Percentiles rank a stretch among this genome's conserved stretches.
Conservation (phyloP, 2,888 invertebrate genomes). For the Drosophila mayaguana region DNA sequence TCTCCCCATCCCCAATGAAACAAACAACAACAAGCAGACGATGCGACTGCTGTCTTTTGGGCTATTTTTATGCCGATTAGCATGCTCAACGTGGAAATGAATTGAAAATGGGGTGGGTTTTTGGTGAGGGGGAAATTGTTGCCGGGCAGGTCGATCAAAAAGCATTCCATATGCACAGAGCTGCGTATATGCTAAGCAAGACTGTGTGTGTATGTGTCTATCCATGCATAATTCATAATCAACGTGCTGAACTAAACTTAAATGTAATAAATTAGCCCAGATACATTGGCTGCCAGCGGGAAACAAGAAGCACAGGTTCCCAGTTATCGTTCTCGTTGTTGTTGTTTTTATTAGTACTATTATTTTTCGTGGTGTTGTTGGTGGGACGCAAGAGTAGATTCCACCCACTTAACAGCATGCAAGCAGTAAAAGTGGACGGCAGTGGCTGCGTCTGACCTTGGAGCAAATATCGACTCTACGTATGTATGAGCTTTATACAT, state of each 20-base stretch:
- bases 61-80: slow-evolving; percentile 66
- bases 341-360: not conserved
- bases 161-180: slow-evolving; percentile 1
- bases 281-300: slow-evolving; percentile 10
- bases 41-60: slow-evolving; percentile 19
- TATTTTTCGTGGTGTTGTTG: not conserved
- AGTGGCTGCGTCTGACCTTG: slow-evolving; percentile 40
- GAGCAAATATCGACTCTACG: slow-evolving; percentile 25
- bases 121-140: not conserved
- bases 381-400: not conserved
- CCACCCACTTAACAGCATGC: slow-evolving; percentile 19
- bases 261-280: slow-evolving; percentile 28
- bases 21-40: slow-evolving; percentile 18
- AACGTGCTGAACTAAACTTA: slow-evolving; percentile 23
- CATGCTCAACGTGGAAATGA: slow-evolving; percentile 36
- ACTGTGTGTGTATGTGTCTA: slow-evolving; percentile 3
- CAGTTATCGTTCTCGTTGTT: not conserved
- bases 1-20: slow-evolving; percentile 4
- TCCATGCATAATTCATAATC: slow-evolving; percentile 40
- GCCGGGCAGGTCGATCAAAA: slow-evolving; percentile 10
- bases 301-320: slow-evolving; percentile 13
- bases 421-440: slow-evolving; percentile 25
- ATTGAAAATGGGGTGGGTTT: slow-evolving; percentile 21
- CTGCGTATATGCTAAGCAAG: slow-evolving; percentile 1
- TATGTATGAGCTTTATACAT: slow-evolving; percentile 1